Evolutionary conservation across 2,888 invertebrate genomes (phyloP).

Genomic region (Eudemis profundana): DNA sequence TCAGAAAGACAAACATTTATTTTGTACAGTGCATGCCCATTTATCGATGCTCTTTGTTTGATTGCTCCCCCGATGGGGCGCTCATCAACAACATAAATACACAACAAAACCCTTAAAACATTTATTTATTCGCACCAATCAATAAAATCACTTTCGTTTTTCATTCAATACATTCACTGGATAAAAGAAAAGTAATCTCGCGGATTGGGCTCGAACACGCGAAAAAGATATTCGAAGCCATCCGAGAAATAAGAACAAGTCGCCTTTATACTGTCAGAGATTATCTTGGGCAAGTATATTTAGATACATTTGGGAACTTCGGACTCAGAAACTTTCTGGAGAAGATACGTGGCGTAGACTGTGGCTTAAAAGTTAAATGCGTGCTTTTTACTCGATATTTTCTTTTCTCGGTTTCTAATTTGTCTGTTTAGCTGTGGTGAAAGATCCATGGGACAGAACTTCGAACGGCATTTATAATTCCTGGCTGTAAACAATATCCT

Average conservation of each 20-base stretch:
- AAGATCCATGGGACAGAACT: too few species aligned
- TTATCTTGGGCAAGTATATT: constrained; percentile 57
- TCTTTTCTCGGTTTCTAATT: constrained; percentile 18
- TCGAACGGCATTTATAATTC: too few species aligned
- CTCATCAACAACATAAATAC: constrained; percentile 18
- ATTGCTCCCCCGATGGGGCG: background rate
- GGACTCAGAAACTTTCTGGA: constrained; percentile 40
- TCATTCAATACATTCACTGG: constrained; percentile 65
- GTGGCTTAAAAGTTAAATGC: constrained; percentile 22
- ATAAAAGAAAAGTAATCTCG: constrained; percentile 69
- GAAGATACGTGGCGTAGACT: constrained; percentile 33
- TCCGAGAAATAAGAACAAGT: constrained; percentile 65
- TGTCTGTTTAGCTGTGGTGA: background rate
- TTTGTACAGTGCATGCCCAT: too few species aligned
- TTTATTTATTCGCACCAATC: constrained; percentile 65
- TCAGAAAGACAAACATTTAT: too few species aligned
- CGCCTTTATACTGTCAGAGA: constrained; percentile 63
- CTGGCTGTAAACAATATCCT: too few species aligned
- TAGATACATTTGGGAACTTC: constrained; percentile 48
- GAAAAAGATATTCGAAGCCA: constrained; percentile 72
- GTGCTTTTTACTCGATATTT: constrained; percentile 15
- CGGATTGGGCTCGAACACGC: constrained; percentile 71
- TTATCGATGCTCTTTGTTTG: background rate
- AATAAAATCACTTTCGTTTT: constrained; percentile 67
- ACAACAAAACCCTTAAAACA: constrained; percentile 51